These are phyloP conservation scores for Lophius americanus DNA, from an alignment of 2,797 vertebrate species.

Conservation along the genomic window DNA sequence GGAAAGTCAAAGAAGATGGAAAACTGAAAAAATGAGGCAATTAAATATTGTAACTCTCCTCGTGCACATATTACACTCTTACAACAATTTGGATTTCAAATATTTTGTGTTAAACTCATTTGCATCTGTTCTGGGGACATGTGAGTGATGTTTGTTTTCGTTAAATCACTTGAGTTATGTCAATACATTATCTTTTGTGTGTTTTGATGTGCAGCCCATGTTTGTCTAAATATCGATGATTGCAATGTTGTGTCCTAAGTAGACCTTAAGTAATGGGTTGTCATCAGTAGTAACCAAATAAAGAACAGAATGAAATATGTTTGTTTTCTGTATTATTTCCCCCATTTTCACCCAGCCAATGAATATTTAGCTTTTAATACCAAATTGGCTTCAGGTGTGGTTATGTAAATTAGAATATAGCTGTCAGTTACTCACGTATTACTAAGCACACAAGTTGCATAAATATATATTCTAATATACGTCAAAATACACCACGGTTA, in stretches of 20 bases:
- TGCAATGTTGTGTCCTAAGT: not conserved
- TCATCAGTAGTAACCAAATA: conserved; percentile 41
- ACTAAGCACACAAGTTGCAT: not conserved
- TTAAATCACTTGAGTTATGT: conserved; percentile 24
- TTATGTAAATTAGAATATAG: conserved; percentile 18
- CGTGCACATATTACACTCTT: not conserved
- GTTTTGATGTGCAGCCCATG: conserved; percentile 27
- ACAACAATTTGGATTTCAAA: conserved; percentile 2
- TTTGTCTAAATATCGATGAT: conserved; percentile 11
- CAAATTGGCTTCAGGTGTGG: conserved; percentile 17
- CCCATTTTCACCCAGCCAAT: conserved; percentile 23
- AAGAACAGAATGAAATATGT: conserved; percentile 39
- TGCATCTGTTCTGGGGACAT: conserved; percentile 2
- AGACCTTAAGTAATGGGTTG: not conserved
- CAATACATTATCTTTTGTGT: conserved; percentile 12
- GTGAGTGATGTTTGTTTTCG: conserved; percentile 9
- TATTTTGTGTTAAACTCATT: conserved; percentile 5
- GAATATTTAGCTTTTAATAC: conserved; percentile 1
- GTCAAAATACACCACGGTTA: too few relatives aligned
- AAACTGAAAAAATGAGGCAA: conserved; percentile 78
- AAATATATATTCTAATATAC: not conserved
- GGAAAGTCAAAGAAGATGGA: conserved; percentile 85
- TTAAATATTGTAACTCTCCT: conserved; percentile 22
- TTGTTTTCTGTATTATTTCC: not conserved
- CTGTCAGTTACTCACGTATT: conserved; percentile 22